These are phyloP conservation scores for Tragulus kanchil DNA, from an alignment of 2,113 vertebrate genomes.

Conservation along the genomic window DNA sequence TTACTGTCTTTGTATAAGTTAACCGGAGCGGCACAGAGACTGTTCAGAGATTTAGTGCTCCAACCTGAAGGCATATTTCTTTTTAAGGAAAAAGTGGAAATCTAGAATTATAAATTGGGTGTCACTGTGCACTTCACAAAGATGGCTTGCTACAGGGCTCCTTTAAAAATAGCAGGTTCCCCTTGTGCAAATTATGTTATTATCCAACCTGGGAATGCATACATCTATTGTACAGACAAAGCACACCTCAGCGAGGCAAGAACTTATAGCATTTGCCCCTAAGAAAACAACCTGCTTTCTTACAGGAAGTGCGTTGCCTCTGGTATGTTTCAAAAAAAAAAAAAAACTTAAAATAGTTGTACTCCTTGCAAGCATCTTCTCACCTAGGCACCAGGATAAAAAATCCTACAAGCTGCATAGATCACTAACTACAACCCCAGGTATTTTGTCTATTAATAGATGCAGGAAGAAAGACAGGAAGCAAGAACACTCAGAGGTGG, in stretches of 20 bases:
- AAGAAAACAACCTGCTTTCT: background rate
- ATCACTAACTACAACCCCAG: background rate
- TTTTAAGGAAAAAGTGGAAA: background rate
- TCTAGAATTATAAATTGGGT: background rate
- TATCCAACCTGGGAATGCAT: background rate
- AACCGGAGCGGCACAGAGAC: background rate
- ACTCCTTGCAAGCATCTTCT: slow-evolving; percentile 24
- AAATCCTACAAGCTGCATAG: background rate
- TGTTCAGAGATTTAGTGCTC: background rate
- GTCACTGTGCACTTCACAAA: background rate
- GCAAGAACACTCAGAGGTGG: background rate
- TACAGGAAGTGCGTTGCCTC: background rate
- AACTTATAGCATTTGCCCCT: background rate
- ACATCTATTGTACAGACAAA: background rate
- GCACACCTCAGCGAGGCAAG: background rate
- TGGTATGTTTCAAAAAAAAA: background rate
- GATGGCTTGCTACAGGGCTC: background rate
- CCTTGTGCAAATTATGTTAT: background rate
- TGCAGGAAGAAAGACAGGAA: background rate
- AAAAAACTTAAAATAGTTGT: background rate
- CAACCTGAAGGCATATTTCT: background rate
- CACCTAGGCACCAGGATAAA: background rate
- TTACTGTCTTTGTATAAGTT: background rate
- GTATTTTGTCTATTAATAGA: background rate
- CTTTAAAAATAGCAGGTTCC: slow-evolving; percentile 1